These are phyloP conservation scores for Aulostomus chinensis DNA, from an alignment of 2,797 vertebrate genomes.

Conservation along the genomic window DNA sequence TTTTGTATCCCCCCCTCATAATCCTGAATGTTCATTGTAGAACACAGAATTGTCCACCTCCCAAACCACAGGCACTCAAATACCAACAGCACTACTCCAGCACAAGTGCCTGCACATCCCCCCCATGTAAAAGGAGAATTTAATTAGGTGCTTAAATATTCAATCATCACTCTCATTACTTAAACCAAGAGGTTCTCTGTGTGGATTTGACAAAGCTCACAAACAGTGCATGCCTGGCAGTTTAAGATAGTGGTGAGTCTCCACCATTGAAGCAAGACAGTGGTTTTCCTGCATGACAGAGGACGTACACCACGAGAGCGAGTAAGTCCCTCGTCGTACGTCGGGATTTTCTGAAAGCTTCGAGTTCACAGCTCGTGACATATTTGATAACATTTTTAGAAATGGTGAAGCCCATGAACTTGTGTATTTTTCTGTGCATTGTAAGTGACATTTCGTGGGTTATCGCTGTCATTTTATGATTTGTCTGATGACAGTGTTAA, in stretches of 20 bases:
- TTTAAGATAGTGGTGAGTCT: constrained; percentile 65
- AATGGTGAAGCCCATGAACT: too few relatives aligned
- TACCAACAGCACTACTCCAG: constrained; percentile 42
- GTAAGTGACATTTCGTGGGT: too few relatives aligned
- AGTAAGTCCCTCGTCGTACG: too few relatives aligned
- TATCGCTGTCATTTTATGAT: too few relatives aligned
- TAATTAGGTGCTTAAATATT: constrained; percentile 80
- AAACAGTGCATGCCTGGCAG: constrained; percentile 58
- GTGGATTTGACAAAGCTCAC: constrained; percentile 67
- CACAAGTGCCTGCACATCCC: constrained; percentile 42
- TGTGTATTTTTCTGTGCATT: too few relatives aligned
- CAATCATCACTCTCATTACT: constrained; percentile 76
- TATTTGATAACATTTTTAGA: too few relatives aligned
- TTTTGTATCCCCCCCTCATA: constrained; percentile 25
- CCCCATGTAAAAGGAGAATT: constrained; percentile 52
- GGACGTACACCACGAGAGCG: constrained; percentile 25
- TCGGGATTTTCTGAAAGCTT: too few relatives aligned
- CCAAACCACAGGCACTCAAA: constrained; percentile 14
- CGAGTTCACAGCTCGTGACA: too few relatives aligned
- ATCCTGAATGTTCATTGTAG: constrained; percentile 37
- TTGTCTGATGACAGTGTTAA: too few relatives aligned
- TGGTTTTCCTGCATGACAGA: constrained; percentile 31
- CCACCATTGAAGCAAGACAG: constrained; percentile 31
- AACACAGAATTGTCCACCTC: constrained; percentile 20
- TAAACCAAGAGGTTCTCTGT: constrained; percentile 65